These are phyloP conservation scores for Bombus vancouverensis DNA, from an alignment of 1,140 invertebrate species.

Conservation along the genomic window DNA sequence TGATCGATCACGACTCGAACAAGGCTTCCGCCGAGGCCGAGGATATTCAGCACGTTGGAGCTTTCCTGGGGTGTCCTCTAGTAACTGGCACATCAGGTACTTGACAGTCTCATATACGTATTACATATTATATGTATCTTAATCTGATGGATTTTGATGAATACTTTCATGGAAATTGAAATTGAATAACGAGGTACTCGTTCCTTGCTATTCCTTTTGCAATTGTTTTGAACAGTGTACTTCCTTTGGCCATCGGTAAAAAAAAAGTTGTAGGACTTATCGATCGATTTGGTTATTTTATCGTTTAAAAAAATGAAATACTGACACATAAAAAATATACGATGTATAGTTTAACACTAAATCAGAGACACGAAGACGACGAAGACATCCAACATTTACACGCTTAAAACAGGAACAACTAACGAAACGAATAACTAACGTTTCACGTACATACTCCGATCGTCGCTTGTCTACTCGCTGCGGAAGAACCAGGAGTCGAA, in stretches of 20 bases:
- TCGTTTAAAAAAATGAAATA: too few species aligned
- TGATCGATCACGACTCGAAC: constrained; percentile 73
- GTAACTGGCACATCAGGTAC: constrained; percentile 74
- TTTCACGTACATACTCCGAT: neutral
- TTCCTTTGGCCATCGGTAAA: too few species aligned
- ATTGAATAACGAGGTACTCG: neutral
- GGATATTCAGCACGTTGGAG: constrained; percentile 73
- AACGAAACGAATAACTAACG: constrained; percentile 24
- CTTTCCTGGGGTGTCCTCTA: constrained; percentile 74
- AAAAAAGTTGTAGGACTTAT: too few species aligned
- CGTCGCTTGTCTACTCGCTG: constrained; percentile 12
- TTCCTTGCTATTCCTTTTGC: too few species aligned
- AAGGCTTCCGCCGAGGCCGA: constrained; percentile 74
- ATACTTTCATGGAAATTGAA: neutral
- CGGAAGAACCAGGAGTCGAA: neutral
- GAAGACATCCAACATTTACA: too few species aligned
- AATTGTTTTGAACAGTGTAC: too few species aligned
- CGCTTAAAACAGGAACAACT: neutral
- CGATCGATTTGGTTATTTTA: too few species aligned
- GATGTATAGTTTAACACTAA: too few species aligned
- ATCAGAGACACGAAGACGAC: neutral
- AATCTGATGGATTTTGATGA: neutral
- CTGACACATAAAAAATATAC: too few species aligned
- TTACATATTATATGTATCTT: neutral
- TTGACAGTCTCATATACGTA: neutral